Evolutionary conservation across 2,113 vertebrate genomes (phyloP), one percentile per base, ranked within the genome.

Genomic region (Coryphaenoides rupestris): DNA sequence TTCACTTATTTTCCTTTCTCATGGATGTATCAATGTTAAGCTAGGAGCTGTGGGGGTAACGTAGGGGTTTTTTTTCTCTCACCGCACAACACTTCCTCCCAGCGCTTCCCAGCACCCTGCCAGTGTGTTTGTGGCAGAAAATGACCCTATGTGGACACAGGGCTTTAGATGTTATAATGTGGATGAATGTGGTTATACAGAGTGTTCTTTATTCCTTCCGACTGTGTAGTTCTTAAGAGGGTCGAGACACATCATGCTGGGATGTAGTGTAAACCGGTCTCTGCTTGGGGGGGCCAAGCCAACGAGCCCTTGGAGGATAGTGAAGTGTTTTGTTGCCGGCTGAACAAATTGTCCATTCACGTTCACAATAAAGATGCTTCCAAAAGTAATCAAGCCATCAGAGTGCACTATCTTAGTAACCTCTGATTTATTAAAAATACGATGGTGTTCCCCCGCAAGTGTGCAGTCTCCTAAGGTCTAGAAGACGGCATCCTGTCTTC

Each of bases 371-470:
- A 55, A 21, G 19, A 55, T 19, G 17, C 19, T 21, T 12, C 17
- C 53, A 55, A 19, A 55, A 55, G 10, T 55, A 5, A 55, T 55
- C 53, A 55, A 55, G 53, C 17, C 53, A 21, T 19, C 53, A 55
- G 7, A 21, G 19, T 21, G n/a, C 5, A 21, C 53, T 4, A n/a
- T n/a, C 17, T 50, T 50, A 5, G 47, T 50, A n/a, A 12, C 28
- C 28, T 33, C 28, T 33, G 28, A 33, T 33, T 33, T 33, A 33
- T 33, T 9, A 33, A 33, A 9, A 33, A 5, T 40, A 40, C 33
- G 33, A 40, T 40, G 9, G 33, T 12, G 9, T 40, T 40, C 33
- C 33, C 24, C 46, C 47, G n/a, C 47, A 6, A 50, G 16, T 16
- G 13, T 50, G 16, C 47, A 40, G 47, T n/a, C 47, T 16, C 3